phyloP scores from a whole-genome alignment of 2,888 invertebrate species.

The Julus scanicus region DNA sequence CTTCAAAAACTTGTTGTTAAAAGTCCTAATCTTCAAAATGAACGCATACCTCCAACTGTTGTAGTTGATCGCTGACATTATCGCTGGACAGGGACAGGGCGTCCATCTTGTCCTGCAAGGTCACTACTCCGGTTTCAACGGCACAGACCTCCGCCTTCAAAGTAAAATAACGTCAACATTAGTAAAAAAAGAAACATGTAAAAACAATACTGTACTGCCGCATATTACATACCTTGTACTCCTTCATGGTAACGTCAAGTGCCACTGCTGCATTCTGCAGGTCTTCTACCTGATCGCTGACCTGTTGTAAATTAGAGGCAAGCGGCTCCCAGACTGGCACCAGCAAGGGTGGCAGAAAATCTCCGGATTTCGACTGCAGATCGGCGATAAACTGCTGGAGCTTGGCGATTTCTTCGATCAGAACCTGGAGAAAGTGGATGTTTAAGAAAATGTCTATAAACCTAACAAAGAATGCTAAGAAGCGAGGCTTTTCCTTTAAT shows the following conservation, averaged over 20 bases:
- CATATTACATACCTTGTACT: conserved; percentile 41
- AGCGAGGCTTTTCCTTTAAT: no score
- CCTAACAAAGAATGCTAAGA: no score
- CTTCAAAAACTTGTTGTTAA: background rate
- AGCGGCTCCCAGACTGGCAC: background rate
- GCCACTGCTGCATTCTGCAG: background rate
- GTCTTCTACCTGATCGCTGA: background rate
- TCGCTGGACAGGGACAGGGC: conserved; percentile 18
- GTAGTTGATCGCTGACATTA: conserved; percentile 10
- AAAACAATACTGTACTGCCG: background rate
- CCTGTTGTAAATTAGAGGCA: background rate
- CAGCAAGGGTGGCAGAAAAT: conserved; percentile 35
- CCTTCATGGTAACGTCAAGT: background rate
- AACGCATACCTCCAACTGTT: conserved; percentile 43
- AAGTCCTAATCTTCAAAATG: background rate
- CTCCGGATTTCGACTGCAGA: background rate
- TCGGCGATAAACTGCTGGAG: conserved; percentile 49
- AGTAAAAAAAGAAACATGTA: no score
- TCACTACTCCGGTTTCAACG: background rate
- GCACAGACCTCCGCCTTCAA: conserved; percentile 23
- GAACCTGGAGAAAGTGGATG: conserved; percentile 23
- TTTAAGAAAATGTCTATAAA: background rate
- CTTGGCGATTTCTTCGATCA: conserved; percentile 49
- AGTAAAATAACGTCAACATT: no score
- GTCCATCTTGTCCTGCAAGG: conserved; percentile 17